Evolutionary conservation across 2,888 invertebrate species (phyloP), one percentile per base, ranked within the genome.

Genomic region (Polydrusus cervinus): DNA sequence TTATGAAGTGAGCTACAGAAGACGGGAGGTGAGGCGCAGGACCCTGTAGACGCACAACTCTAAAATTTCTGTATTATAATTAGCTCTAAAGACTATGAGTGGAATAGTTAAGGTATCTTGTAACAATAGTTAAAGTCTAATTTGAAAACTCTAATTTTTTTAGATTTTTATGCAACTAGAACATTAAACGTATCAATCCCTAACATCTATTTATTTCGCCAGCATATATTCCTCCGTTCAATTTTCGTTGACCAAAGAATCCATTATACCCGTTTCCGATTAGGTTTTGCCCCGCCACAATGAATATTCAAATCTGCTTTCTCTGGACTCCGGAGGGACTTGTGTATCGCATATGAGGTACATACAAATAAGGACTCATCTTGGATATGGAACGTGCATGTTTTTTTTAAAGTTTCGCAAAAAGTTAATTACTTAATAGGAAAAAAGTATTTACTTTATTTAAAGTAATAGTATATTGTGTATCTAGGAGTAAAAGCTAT

Each of bases 231-330:
- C 30, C 62, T 62, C 49, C 51, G 38, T 71, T 51, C 70, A 62
- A 71, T 71, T 49, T 71, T 14, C 70, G 62, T 53, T 40, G 70
- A 43, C 62, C 70, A 71, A 60, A 73, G 73, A 73, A 73, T 73
- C 73, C 57, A 73, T 73, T 73, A 73, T 60, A 61, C 49, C 67
- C 38, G 45, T 61, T 62, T 61, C 51, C 67, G 51, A 68, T 73
- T 57, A 53, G 68, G 66, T 67, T 67, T 68, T 25, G 61, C 55
- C 62, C 38, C 45, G 34, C 61, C 61, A 40, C 61, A 67, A 51
- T 53, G 61, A 62, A 73, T 73, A 67, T 73, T 30, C 49, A 62
- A 62, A 51, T 20, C 60, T 49, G 60, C 60, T 66, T 55, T 72
- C 53, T 71, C 43, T 49, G 62, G 16, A 62, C 34, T 9, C 16